Percentiles rank a stretch among this genome's conserved stretches.
Evolutionary conservation across 2,888 invertebrate species (phyloP).

Genomic region (Tiliacea citrago): DNA sequence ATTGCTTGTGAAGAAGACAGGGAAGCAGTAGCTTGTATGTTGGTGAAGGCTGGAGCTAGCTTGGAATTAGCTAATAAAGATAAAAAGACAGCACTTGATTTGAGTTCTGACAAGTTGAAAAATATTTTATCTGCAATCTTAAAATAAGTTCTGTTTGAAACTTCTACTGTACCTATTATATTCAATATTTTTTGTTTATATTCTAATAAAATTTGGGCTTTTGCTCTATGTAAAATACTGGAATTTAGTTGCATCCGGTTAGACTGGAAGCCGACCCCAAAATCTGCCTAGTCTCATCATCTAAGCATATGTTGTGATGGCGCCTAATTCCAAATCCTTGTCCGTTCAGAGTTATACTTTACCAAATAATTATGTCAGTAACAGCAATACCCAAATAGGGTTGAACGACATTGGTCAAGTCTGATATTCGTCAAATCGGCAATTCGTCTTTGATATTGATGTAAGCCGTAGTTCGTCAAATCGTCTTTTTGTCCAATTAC

Average conservation of each 20-base stretch:
- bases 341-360: no score
- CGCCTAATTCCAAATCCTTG: no score
- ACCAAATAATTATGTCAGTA: no score
- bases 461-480: no score
- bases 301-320: background rate
- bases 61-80: constrained; percentile 92
- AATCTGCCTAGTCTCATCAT: background rate
- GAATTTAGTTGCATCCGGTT: background rate
- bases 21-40: constrained; percentile 91
- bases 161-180: no score
- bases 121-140: constrained; percentile 66
- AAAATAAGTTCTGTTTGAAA: constrained; percentile 24
- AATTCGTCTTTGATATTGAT: no score
- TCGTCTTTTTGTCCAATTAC: no score
- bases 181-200: background rate
- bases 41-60: constrained; percentile 92
- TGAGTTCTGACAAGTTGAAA: constrained; percentile 85
- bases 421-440: no score
- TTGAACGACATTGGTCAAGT: no score
- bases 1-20: constrained; percentile 95
- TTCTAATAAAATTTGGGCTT: background rate
- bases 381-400: no score
- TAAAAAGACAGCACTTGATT: constrained; percentile 92
- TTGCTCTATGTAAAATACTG: background rate
- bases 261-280: background rate